Evolutionary conservation across 2,888 invertebrate species (phyloP).

Genomic region (Hirudinaria manillensis): DNA sequence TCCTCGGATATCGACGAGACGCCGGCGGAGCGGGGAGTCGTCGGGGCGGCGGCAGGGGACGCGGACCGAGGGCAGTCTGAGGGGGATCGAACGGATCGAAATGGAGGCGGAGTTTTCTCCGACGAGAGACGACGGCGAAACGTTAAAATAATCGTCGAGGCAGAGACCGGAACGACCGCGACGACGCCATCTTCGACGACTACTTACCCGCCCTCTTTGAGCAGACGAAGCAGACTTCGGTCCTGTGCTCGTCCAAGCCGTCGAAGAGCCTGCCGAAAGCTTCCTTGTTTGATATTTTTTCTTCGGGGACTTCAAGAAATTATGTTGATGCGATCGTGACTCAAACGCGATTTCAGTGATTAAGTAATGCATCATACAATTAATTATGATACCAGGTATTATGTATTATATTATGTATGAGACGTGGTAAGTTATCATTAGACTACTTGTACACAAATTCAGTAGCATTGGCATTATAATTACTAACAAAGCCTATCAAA

Average conservation of each 20-base stretch:
- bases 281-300: conserved; percentile 3
- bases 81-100: neutral
- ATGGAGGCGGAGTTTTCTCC: neutral
- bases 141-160: neutral
- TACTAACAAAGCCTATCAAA: too few relatives aligned
- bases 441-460: too few relatives aligned
- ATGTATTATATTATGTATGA: too few relatives aligned
- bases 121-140: neutral
- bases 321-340: too few relatives aligned
- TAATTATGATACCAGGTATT: too few relatives aligned
- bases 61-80: neutral
- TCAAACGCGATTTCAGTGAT: too few relatives aligned
- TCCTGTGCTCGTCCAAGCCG: conserved; percentile 12
- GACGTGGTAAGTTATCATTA: too few relatives aligned
- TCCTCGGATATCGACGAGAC: conserved; percentile 33
- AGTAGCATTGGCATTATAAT: too few relatives aligned
- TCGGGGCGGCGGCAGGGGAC: too few relatives aligned
- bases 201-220: neutral
- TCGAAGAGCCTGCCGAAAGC: conserved; percentile 9
- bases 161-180: neutral
- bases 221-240: conserved; percentile 6
- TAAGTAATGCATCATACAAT: too few relatives aligned
- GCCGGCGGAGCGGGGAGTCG: neutral
- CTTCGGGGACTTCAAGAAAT: neutral
- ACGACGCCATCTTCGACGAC: too few relatives aligned